phyloP scores from a whole-genome alignment of 2,113 vertebrate species.

The Myocastor coypus region DNA sequence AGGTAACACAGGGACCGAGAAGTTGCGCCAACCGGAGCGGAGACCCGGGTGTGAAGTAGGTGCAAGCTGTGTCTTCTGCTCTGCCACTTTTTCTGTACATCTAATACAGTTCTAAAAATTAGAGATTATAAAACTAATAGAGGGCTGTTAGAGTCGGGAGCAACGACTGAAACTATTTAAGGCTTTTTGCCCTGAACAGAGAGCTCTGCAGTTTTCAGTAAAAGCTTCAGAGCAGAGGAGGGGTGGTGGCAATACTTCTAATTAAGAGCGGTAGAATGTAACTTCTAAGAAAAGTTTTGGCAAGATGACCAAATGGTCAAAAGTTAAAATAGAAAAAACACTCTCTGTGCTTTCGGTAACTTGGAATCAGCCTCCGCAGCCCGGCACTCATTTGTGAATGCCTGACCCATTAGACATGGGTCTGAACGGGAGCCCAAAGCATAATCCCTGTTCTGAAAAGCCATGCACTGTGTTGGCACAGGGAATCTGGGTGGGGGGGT shows the following conservation, averaged over 20 bases:
- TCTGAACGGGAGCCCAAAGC: accelerated
- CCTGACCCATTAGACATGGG: accelerated
- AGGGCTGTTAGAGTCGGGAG: background rate
- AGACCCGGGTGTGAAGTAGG: no score
- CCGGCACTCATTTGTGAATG: background rate
- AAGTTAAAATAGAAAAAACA: background rate
- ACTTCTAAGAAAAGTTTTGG: background rate
- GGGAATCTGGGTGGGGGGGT: background rate
- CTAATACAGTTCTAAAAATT: background rate
- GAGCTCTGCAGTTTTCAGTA: background rate
- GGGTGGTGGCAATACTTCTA: background rate
- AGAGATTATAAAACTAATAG: background rate
- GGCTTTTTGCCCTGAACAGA: background rate
- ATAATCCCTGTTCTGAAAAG: background rate
- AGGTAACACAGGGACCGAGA: no score
- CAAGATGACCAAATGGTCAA: background rate
- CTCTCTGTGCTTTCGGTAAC: background rate
- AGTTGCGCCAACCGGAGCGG: no score
- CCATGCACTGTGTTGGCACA: background rate
- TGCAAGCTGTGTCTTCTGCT: background rate
- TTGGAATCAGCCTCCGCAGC: background rate
- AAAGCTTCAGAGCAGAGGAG: background rate
- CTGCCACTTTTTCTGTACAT: background rate
- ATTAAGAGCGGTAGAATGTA: background rate
- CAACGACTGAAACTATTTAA: background rate